Conservation (phyloP, 2,888 invertebrate genomes). For the Drosophila stalkeri region DNA sequence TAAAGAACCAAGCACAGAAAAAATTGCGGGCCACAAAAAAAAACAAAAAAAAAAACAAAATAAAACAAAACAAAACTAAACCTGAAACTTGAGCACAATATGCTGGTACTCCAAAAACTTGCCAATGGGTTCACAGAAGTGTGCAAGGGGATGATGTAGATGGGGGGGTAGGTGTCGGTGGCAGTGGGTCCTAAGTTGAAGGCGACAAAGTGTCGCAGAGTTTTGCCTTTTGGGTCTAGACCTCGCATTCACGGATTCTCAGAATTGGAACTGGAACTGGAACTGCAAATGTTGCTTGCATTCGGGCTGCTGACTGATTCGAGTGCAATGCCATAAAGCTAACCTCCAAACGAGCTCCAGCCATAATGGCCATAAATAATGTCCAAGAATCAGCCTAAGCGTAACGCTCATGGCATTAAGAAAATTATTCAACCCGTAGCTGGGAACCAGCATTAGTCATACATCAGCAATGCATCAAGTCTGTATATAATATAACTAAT, state of each 20-base stretch:
- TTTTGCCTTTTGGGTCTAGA: constrained; percentile 50
- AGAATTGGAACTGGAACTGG: constrained; percentile 36
- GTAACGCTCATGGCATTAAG: constrained; percentile 48
- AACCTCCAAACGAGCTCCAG: constrained; percentile 43
- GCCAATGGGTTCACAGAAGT: constrained; percentile 54
- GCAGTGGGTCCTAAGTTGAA: constrained; percentile 12
- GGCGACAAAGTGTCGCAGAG: constrained; percentile 75
- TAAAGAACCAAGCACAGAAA: constrained; percentile 39
- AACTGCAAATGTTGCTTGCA: constrained; percentile 52
- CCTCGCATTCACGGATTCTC: constrained; percentile 38
- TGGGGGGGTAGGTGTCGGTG: too few relatives aligned
- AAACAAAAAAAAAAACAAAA: constrained; percentile 2
- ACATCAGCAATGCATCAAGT: background rate
- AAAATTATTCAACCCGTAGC: constrained; percentile 14
- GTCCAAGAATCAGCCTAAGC: constrained; percentile 50
- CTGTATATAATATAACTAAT: background rate
- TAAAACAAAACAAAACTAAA: constrained; percentile 46
- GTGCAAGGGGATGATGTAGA: background rate
- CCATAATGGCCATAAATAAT: constrained; percentile 55
- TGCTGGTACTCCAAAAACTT: constrained; percentile 67
- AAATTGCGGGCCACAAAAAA: constrained; percentile 65
- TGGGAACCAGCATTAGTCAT: constrained; percentile 50
- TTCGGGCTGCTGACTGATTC: constrained; percentile 45
- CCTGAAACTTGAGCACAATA: constrained; percentile 76
- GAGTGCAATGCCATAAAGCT: constrained; percentile 43